Evolutionary conservation across 2,888 invertebrate genomes (phyloP).

Genomic region (Tetragonula carbonaria): DNA sequence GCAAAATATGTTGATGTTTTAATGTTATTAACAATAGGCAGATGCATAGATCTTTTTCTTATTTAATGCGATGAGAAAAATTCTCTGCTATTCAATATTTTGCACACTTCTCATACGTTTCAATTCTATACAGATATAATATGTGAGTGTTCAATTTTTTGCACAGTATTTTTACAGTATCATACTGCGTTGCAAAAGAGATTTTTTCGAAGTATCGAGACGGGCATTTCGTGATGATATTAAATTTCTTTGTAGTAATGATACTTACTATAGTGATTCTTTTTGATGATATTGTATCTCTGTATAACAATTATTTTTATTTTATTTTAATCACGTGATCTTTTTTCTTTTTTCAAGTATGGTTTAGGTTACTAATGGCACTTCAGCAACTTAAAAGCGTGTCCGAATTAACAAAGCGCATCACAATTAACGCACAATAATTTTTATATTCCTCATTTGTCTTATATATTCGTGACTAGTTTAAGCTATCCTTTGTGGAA

Average conservation of each 20-base stretch:
- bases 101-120: conserved; percentile 23
- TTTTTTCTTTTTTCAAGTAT: neutral
- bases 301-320: neutral
- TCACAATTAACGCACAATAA: conserved; percentile 4
- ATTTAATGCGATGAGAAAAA: neutral
- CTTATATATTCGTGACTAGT: neutral
- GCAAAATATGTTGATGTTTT: neutral
- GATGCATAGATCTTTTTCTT: conserved; percentile 29
- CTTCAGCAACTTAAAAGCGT: neutral
- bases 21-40: neutral
- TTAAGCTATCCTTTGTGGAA: conserved; percentile 4
- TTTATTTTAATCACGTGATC: neutral
- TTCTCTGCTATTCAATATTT: conserved; percentile 1
- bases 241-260: neutral
- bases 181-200: conserved; percentile 12
- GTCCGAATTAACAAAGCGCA: neutral
- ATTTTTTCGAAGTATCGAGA: neutral
- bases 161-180: conserved; percentile 60
- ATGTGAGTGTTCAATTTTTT: conserved; percentile 55
- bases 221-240: neutral
- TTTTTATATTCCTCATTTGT: conserved; percentile 19
- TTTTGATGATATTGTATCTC: neutral
- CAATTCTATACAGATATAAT: conserved; percentile 31
- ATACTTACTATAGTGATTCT: neutral
- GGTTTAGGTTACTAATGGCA: neutral